Evolutionary conservation across 2,113 vertebrate genomes (phyloP), one percentile per base, ranked within the genome.

Genomic region (Ptychochromis oligacanthus): DNA sequence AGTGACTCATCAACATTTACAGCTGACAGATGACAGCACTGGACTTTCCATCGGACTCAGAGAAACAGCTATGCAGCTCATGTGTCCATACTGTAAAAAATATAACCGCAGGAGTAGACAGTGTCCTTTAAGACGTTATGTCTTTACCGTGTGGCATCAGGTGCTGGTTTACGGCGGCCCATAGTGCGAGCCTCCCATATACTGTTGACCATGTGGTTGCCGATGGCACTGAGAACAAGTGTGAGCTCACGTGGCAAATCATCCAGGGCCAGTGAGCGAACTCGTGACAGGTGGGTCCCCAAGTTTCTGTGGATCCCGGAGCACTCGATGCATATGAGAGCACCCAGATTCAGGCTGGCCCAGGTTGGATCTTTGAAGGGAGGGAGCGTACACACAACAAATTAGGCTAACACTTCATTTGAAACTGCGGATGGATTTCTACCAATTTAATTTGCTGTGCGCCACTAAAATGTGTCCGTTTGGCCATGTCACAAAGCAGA

Each of bases 321-420:
- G 49, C 94, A 95, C 87, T 95, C 94, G 36, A 95, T 95, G 83
- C 94, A 95, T 17, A 95, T 93, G 79, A 95, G 94, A 20, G 94
- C 94, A 0, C 94, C 94, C 34, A 95, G 89, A 82, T 95, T 95
- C 81, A 95, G 90, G 77, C 94, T 95, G 89, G 93, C 94, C 94
- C 94, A 95, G 11, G 93, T 95, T 1, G 94, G 94, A 91, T 95
- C 94, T 95, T n/a, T n/a, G 15, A 54, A 72, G 22, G 28, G 28
- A 55, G 24, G 17, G 46, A 80, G 6, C 3, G 5, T 2, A 36
- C 17, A 84, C n/a, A 72, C 24, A 78, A 2, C 9, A 43, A 40
- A 62, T 80, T 3, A 62, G 18, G 13, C 7, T 40, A 31, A 36
- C 4, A 7, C 36, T 54, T 75, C 22, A 38, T 60, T 22, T 83